Evolutionary conservation across 2,797 vertebrate genomes (phyloP), one percentile per base, ranked within the genome.

Genomic region (Pangasius sanitwongsei): DNA sequence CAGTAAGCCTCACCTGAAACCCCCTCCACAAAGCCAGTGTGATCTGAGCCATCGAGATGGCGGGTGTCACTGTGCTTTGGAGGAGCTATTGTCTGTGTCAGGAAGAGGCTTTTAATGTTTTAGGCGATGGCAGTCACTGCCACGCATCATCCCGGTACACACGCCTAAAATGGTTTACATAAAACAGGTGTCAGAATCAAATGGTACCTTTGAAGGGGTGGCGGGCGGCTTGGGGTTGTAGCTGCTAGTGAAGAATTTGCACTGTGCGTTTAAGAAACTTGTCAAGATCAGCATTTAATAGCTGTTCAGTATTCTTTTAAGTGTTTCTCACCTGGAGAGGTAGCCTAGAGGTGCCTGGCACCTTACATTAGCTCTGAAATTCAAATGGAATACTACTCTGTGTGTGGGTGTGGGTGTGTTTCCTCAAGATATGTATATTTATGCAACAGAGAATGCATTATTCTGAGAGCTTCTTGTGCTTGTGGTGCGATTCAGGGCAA

Each of bases 251-350:
- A 94, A 93, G 94, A 95, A 92, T 92, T 92, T 59, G 93, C 92
- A 93, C 90, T 93, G 95, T 92, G 94, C 95, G 90, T 96, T 96
- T 95, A 96, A 94, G 94, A 94, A 96, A 95, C 94, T 95, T 96
- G 96, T 96, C 95, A 95, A 92, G 94, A 95, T 96, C 95, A 95
- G 94, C 95, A 93, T 95, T 95, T 95, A 95, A 95, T 94, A 90
- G 92, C 94, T 95, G 91, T 90, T 95, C 92, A 89, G 91, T 75
- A 57, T 63, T 90, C 94, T 96, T 96, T 96, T 93, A 96, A 95
- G 94, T 94, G 90, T 93, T 72, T 93, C 89, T 93, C 93, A 95
- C 94, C 94, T 95, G 94, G 92, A 95, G 94, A 94, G 93, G 93
- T 94, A 95, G 95, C 95, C 95, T 92, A 93, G 85, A 96, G 96